Evolutionary conservation across 2,888 invertebrate species (phyloP).

Genomic region (Cybosia mesomella): DNA sequence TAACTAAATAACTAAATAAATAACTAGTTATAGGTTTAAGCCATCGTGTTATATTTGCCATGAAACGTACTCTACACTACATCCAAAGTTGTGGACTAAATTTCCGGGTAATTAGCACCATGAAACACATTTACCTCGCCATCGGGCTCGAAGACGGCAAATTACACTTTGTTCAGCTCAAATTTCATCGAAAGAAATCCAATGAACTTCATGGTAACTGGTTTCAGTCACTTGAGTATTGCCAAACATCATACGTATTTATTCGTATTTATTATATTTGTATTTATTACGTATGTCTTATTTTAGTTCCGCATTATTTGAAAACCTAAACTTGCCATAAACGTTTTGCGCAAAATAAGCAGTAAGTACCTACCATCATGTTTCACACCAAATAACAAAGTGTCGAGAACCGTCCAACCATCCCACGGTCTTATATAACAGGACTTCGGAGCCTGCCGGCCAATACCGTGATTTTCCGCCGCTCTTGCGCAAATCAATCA

Average conservation of each 20-base stretch:
- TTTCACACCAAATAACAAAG: constrained; percentile 7
- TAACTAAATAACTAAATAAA: too few species aligned
- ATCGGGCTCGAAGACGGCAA: too few species aligned
- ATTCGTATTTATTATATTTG: background rate
- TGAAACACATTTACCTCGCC: too few species aligned
- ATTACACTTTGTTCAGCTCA: too few species aligned
- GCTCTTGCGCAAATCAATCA: constrained; percentile 47
- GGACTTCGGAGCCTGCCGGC: constrained; percentile 33
- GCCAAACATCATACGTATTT: too few species aligned
- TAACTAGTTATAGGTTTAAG: too few species aligned
- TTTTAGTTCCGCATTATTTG: background rate
- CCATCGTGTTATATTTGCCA: too few species aligned
- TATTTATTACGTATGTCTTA: background rate
- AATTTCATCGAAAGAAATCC: too few species aligned
- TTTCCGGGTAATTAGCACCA: too few species aligned
- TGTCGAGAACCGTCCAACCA: constrained; percentile 34
- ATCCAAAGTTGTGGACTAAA: too few species aligned
- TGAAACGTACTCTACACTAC: too few species aligned
- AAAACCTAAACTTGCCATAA: background rate
- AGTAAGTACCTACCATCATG: background rate
- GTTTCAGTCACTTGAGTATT: background rate
- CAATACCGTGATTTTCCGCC: constrained; percentile 43
- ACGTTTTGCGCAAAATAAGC: background rate
- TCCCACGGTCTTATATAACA: constrained; percentile 51
- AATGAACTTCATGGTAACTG: background rate